Conservation (phyloP, 1,140 invertebrate genomes). For the Heliconius himera region DNA sequence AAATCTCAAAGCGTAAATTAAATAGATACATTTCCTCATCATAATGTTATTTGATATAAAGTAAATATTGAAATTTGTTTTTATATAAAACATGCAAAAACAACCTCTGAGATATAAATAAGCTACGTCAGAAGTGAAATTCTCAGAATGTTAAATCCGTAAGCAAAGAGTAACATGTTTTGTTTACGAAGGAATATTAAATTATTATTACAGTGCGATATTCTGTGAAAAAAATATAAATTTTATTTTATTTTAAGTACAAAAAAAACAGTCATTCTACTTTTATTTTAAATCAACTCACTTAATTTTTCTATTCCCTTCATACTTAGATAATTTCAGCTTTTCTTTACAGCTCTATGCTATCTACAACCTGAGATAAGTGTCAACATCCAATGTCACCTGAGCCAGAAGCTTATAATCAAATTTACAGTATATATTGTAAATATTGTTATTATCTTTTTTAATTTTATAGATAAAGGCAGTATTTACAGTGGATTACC, state of each 20-base stretch:
- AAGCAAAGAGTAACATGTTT: constrained; percentile 18
- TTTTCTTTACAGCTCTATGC: neutral
- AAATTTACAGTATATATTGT: too few relatives aligned
- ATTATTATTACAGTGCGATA: neutral
- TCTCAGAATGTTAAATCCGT: constrained; percentile 12
- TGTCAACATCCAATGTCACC: neutral
- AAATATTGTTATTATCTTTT: too few relatives aligned
- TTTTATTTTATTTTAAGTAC: too few relatives aligned
- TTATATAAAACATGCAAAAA: neutral
- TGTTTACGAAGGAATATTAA: constrained; percentile 2
- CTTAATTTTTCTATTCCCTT: too few relatives aligned
- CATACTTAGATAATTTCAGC: too few relatives aligned
- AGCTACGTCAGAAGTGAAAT: neutral
- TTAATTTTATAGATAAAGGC: too few relatives aligned
- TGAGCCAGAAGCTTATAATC: constrained; percentile 8
- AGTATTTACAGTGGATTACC: too few relatives aligned
- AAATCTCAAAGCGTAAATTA: too few relatives aligned
- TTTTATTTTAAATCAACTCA: too few relatives aligned
- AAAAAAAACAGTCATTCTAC: too few relatives aligned
- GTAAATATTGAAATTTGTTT: neutral
- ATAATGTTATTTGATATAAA: neutral
- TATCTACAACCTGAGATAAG: neutral
- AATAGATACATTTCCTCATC: too few relatives aligned
- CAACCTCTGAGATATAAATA: neutral
- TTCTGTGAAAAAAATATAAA: neutral